Evolutionary conservation across 1,140 invertebrate genomes (phyloP), one percentile per base, ranked within the genome.

Genomic region (Eciton burchellii): DNA sequence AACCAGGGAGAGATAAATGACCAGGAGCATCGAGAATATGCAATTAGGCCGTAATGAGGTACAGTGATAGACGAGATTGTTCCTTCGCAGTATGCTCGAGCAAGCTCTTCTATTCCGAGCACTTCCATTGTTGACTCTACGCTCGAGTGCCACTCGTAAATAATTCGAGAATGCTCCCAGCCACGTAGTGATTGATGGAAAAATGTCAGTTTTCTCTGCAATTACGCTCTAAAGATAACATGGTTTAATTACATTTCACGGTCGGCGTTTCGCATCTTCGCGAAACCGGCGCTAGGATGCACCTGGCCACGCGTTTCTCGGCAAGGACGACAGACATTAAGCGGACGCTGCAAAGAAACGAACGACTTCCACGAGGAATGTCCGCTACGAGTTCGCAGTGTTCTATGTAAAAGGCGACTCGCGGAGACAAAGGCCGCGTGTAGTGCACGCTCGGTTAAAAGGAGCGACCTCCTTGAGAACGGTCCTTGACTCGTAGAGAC

Each of bases 391-490:
- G 35, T 45, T 68, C 29, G 21, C 56, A 41, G n/a, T 57, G 62
- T 11, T 56, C 74, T 77, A 77, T 56, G 74, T 56, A 56, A 87
- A 35, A 83, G 65, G 59, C 57, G 71, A 83, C 83, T 85, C 68
- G 41, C 9, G 73, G 81, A 88, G 86, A 89, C 87, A 89, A 89
- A 89, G 87, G 65, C 77, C 72, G 43, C 76, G 71, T 72, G 81
- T 84, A 85, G 60, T 85, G 72, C 77, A 84, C 62, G 83, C 81
- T 79, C 65, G 83, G 84, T 86, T 89, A 88, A 90, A 90, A 91
- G 82, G 84, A 91, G 91, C 92, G 91, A 93, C 93, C 93, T 94
- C 93, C 93, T 94, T 94, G 93, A 93, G 93, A 94, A 93, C 91
- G 93, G 93, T 94, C 93, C 91, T 94, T 94, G 93, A 93, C 93